A percentile compares a stretch with the other conserved stretches of the same genome.
Evolutionary conservation across 2,888 invertebrate genomes (phyloP).

Genomic region (Cremastobaeus sp.): DNA sequence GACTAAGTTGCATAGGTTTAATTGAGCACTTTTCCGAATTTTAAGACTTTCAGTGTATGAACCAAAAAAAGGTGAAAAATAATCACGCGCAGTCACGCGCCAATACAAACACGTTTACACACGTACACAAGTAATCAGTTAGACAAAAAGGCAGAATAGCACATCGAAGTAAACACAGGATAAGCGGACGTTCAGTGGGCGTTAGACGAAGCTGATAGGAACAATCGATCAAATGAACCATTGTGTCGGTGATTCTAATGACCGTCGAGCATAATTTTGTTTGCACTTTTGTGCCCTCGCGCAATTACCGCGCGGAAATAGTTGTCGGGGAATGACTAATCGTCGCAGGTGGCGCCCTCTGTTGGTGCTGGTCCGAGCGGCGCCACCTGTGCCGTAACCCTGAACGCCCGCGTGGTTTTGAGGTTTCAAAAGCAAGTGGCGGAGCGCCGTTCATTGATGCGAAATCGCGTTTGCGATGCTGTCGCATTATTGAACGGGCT

Average conservation of each 20-base stretch:
- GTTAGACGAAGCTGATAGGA: too few relatives aligned
- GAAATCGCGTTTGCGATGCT: conserved; percentile 9
- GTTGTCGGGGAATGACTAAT: conserved; percentile 9
- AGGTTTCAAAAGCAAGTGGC: conserved; percentile 14
- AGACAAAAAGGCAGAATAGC: conserved; percentile 25
- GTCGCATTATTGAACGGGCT: conserved; percentile 35
- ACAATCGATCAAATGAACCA: conserved; percentile 40
- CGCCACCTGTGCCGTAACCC: conserved; percentile 2
- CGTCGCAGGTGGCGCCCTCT: not conserved
- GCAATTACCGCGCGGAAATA: conserved; percentile 20
- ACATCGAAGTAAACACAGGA: conserved; percentile 23
- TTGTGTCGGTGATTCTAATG: conserved; percentile 26
- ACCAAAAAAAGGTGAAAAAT: too few relatives aligned
- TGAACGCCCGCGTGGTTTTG: conserved; percentile 11
- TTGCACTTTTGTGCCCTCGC: conserved; percentile 15
- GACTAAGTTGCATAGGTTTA: too few relatives aligned
- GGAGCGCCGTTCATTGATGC: conserved; percentile 25
- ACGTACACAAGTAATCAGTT: conserved; percentile 11
- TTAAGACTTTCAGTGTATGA: too few relatives aligned
- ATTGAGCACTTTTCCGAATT: too few relatives aligned
- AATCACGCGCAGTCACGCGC: too few relatives aligned
- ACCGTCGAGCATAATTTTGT: conserved; percentile 30
- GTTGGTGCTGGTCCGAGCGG: not conserved
- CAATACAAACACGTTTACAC: not conserved
- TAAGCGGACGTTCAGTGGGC: conserved; percentile 38